Evolutionary conservation across 2,888 invertebrate species (phyloP), one percentile per base, ranked within the genome.

Genomic region (Agrenia bidenticulata): DNA sequence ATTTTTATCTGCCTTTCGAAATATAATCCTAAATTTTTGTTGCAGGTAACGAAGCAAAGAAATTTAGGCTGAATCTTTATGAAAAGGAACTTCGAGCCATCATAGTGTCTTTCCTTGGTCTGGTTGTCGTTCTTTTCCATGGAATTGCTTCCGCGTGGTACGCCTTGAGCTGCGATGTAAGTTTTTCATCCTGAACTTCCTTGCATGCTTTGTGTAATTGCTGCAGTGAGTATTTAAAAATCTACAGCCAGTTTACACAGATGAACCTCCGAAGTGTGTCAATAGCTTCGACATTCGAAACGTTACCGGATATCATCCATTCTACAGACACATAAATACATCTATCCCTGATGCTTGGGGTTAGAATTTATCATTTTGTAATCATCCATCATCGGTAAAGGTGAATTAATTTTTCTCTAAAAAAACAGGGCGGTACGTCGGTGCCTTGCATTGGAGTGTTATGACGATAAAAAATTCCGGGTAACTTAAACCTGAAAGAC

Each of bases 361-460:
- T 45, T 9, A 45, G 9, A 17, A 39, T 39, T 39, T 39, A 39
- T 15, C 15, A 39, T 15, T 39, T 39, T 7, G 9, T 39, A 15
- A 39, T 39, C 15, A 7, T 11, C 15, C 15, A 15, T 15, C 15
- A 5, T 19, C 15, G n/a, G 45, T 11, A 45, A 45, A 45, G 15
- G n/a, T 45, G n/a, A n/a, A n/a, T n/a, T n/a, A n/a, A n/a, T n/a
- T n/a, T n/a, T n/a, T n/a, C n/a, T n/a, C n/a, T n/a, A n/a, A n/a
- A n/a, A n/a, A n/a, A n/a, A n/a, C 15, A 45, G 68, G 64, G 9
- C 59, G 64, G 62, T 68, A 68, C 45, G 49, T 68, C 2, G 65
- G 64, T 9, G 60, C 32, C 2, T 39, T 68, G 2, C 68, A 68
- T 41, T 68, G 68, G 68, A 59, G 58, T 41, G 68, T 65, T 1